phyloP scores from a whole-genome alignment of 2,888 invertebrate genomes.

The Bugulina stolonifera region DNA sequence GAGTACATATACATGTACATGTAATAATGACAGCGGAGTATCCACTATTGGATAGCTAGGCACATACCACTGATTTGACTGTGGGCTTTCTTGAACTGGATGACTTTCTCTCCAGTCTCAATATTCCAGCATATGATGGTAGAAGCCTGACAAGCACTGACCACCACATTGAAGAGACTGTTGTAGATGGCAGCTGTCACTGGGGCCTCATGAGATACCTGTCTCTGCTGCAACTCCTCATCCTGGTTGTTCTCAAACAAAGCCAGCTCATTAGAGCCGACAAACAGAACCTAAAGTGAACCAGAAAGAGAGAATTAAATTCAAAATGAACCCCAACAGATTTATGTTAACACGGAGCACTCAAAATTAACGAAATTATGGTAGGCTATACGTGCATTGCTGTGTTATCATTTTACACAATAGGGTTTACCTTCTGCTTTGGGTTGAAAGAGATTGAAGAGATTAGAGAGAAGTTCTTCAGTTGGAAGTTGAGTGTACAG shows the following conservation, averaged over 20 bases:
- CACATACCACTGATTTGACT: constrained; percentile 24
- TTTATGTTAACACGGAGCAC: too few relatives aligned
- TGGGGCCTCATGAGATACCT: constrained; percentile 62
- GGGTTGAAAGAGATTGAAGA: constrained; percentile 25
- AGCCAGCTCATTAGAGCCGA: constrained; percentile 35
- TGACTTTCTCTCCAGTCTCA: constrained; percentile 63
- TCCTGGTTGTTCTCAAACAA: constrained; percentile 36
- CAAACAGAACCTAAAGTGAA: constrained; percentile 32
- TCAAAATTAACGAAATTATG: too few relatives aligned
- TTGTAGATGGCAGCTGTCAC: constrained; percentile 72
- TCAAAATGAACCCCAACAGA: too few relatives aligned
- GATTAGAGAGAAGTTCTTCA: constrained; percentile 14
- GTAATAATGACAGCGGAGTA: too few relatives aligned
- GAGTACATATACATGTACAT: too few relatives aligned
- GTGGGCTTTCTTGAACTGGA: constrained; percentile 67
- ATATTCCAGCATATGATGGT: constrained; percentile 78
- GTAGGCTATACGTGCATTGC: too few relatives aligned
- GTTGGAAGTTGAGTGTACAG: constrained; percentile 62
- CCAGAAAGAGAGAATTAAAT: too few relatives aligned
- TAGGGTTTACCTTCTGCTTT: constrained; percentile 22
- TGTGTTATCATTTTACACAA: too few relatives aligned
- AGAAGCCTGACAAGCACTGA: constrained; percentile 73
- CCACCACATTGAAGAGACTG: constrained; percentile 65
- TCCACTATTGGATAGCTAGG: too few relatives aligned
- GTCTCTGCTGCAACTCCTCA: constrained; percentile 34